These are phyloP conservation scores for Gavia stellata DNA, from an alignment of 2,113 vertebrate genomes.

Conservation along the genomic window DNA sequence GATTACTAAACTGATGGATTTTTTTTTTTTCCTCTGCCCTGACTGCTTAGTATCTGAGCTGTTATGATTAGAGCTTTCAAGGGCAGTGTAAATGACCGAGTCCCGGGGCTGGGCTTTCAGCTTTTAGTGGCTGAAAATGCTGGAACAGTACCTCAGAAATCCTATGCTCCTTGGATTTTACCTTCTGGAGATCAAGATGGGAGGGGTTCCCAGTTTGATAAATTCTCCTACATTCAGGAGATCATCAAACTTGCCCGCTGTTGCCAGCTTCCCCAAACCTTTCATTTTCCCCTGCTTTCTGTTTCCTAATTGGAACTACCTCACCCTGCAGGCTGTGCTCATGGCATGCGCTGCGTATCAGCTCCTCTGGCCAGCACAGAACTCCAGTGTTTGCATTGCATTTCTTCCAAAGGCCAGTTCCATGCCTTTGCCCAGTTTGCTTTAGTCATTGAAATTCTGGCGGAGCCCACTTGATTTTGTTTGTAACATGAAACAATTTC, in stretches of 20 bases:
- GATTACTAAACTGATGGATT: not conserved
- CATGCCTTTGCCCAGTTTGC: conserved; percentile 17
- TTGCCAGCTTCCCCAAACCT: not conserved
- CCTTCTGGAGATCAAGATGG: not conserved
- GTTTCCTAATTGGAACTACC: not conserved
- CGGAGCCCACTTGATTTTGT: not conserved
- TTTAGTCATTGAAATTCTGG: conserved; percentile 54
- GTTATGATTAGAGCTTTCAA: not conserved
- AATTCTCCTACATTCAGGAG: not conserved
- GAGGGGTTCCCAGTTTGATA: not conserved
- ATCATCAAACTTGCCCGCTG: not conserved
- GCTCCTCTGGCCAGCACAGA: conserved; percentile 31
- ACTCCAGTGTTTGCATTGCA: conserved; percentile 34
- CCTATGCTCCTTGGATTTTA: not conserved
- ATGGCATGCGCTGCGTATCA: not conserved
- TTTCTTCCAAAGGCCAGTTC: conserved; percentile 36
- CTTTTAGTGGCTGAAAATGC: not conserved
- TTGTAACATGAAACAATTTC: conserved; percentile 45
- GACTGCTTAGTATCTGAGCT: not conserved
- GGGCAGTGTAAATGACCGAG: not conserved
- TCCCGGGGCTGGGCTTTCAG: not conserved
- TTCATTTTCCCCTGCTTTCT: not conserved
- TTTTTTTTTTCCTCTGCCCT: not conserved
- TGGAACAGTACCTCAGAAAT: not conserved
- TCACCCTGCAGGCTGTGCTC: conserved; percentile 53